Base-by-base conservation (phyloP, 1,140 invertebrate genomes). In the Batillaria attramentaria region DNA sequence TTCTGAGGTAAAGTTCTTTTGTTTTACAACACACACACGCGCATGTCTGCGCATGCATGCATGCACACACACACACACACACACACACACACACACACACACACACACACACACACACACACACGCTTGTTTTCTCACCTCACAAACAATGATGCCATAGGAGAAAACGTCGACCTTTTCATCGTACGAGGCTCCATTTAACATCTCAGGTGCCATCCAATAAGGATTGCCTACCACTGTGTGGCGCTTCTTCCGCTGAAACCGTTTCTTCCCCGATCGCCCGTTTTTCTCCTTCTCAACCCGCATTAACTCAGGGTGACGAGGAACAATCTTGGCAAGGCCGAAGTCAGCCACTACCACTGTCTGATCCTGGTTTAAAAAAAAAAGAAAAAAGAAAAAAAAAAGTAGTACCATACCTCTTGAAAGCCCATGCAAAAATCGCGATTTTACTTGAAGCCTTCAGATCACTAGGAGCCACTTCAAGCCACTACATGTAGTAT, bases 181-280 rank as follows among this genome's bases (percentile, higher is more conserved):
- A 83, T 91, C 90, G 78, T 91, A 91, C 35, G 81, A 84, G 5
- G 74, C 81, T 8, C 87, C 87, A 75, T 84, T 88, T 75, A 91
- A 81, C 90, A 91, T 91, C 74, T 91, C 90, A 13, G 90, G 90
- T 2, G 90, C 90, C 90, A 91, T 91, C 87, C 88, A 91, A 81
- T 88, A 91, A 0, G 90, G 89, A 81, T 85, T 90, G 1, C 90
- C 90, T 6, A 91, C 90, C 33, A 91, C 89, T 10, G 89, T 91
- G 82, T 91, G 90, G 43, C 89, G 79, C 72, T 88, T 90, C 76
- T 86, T 85, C 1, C 86, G 73, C 42, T 85, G 83, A 62, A 81
- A 87, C 37, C 85, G 72, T 76, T 80, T 86, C 78, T 77, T 86
- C 81, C 78, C 28, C 28, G 72, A 60, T 33, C 76, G 65, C 2